Evolutionary conservation across 2,888 invertebrate genomes (phyloP), one percentile per base, ranked within the genome.

Genomic region (Tetramorium bicarinatum): DNA sequence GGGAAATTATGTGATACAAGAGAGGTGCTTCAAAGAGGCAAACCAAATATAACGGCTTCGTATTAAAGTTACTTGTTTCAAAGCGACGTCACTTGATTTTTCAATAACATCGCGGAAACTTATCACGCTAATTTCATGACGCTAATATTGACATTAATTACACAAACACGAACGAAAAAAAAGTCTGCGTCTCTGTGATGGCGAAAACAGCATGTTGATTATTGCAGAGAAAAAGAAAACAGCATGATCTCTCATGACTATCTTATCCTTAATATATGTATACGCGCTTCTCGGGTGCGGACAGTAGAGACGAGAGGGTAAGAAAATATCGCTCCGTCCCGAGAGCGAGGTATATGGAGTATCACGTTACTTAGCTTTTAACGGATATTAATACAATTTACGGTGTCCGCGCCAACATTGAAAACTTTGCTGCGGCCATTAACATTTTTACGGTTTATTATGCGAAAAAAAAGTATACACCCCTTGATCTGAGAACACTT

Each of bases 371-470:
- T 91, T 91, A 88, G 89, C 90, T 89, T 89, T 93, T 91, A 91
- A 90, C 88, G 86, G 88, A 88, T 91, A 93, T 92, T 92, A 92
- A 91, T 88, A 88, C 86, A 87, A 92, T 87, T 91, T 91, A 91
- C 91, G 86, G 89, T 69, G 64, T 47, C 49, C 62, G 79, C 86
- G 85, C 67, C 82, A 82, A 83, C 86, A 79, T 62, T 21, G 82
- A 85, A 88, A 87, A 86, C 86, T 87, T 84, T 54, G 59, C 59
- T 66, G 18, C 44, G 11, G 29, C 34, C 82, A 13, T 84, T 85
- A 83, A 87, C 79, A 83, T 76, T 81, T 79, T 64, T 81, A 38
- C 71, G 66, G 61, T 79, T 85, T 85, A 80, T 76, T 74, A 67
- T 44, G 34, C 34, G 11, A 29, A 75, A 85, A 85, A 83, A 72